Base-by-base conservation (phyloP, 2,797 vertebrate species). In the Poecilia gillii region DNA sequence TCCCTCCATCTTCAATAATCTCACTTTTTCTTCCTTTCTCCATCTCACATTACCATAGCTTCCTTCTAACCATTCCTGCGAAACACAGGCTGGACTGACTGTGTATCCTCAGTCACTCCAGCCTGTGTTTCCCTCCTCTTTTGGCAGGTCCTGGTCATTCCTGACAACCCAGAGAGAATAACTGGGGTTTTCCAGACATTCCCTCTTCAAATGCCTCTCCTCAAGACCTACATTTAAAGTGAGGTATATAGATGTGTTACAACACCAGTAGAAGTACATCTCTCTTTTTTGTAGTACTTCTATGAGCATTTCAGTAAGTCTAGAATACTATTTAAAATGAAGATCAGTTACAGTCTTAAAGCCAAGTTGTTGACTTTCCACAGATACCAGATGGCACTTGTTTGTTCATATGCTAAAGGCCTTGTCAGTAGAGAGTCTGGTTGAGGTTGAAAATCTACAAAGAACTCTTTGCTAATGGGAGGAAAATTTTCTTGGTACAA, bases 91-190 rank as follows among this genome's bases (percentile, higher is more conserved):
- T 3, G 23, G 7, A 25, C 23, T 25, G 23, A 53, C 51, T 53
- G 51, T n/a, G 75, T 76, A 75, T 81, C 74, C 75, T 75, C 53
- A 51, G 20, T 78, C 80, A 88, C 80, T 90, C 81, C 85, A 86
- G 74, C 36, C 82, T 51, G 90, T 81, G 85, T 89, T 83, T 87
- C 89, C 82, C 79, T 82, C 85, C 89, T 89, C 89, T 91, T 85
- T 91, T 95, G 94, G 93, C 93, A 94, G 80, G 81, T 89, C 89
- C 88, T 36, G 66, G 84, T 87, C 92, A 95, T 95, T 94, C 90
- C 88, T 93, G 78, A 89, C 79, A 89, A 76, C 87, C 94, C 89
- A 89, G 87, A 90, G 81, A 88, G 90, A 92, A 89, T 75, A 88
- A 90, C 59, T 92, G 92, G 93, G 87, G 82, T 90, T 95, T 95